Evolutionary conservation across 2,113 vertebrate genomes (phyloP), one percentile per base, ranked within the genome.

Genomic region (Brachypodius melanocephalos): DNA sequence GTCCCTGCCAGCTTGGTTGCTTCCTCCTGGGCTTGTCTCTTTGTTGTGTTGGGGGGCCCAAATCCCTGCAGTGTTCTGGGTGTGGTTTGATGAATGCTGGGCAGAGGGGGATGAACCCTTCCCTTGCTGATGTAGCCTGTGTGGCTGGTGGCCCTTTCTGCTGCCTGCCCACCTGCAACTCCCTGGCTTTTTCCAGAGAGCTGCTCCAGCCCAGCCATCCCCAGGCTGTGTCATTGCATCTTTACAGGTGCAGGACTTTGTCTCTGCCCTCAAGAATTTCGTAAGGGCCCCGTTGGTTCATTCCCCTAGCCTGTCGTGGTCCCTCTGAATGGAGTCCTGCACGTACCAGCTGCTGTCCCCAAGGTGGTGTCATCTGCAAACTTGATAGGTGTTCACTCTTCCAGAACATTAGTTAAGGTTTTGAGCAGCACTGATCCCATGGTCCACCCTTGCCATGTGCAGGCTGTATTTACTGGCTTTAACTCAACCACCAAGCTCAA

Each of bases 51-150:
- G 17, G 8, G 28, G 42, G 21, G 1, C 40, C 6, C 55, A 66
- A 28, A 73, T 51, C 28, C 25, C 15, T 0, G 0, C 20, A 6
- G 0, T 7, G 19, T 83, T 48, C 81, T 57, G 38, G 14, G 4
- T 59, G 36, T 42, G 54, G 3, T 69, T 43, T 72, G 25, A 7
- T 17, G 28, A n/a, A 18, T 25, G 38, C 43, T 88, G 59, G 1
- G 0, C 6, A 29, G n/a, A 54, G 16, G 14, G 29, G 54, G 6
- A n/a, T n/a, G 45, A 45, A 25, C 24, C 17, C 32, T 59, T 68
- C 12, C 28, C 18, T 46, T 85, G 57, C 57, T 45, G 25, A 18
- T 22, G 17, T 5, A 19, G 10, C 52, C 46, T 24, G 1, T 13
- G 17, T 46, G n/a, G 29, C 29, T 66, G 42, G 14, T 42, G 36